Evolutionary conservation across 2,888 invertebrate species (phyloP).

Genomic region (Petrophora chlorosata): DNA sequence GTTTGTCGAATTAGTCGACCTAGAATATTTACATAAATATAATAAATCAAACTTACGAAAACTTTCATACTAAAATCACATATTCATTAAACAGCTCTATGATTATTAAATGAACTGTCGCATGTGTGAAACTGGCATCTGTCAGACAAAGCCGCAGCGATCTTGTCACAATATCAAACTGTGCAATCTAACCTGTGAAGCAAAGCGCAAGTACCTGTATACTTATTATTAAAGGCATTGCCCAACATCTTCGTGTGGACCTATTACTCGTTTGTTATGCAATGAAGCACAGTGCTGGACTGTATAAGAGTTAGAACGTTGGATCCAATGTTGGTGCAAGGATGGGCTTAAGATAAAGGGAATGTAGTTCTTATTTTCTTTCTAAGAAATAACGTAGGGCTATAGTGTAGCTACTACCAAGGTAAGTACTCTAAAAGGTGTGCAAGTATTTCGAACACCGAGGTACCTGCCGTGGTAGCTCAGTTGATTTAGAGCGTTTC

Average conservation of each 20-base stretch:
- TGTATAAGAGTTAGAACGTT: conserved; percentile 13
- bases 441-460: no score
- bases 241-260: conserved; percentile 30
- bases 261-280: conserved; percentile 29
- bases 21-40: no score
- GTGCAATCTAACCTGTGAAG: conserved; percentile 30
- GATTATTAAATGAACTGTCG: neutral
- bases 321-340: conserved; percentile 11
- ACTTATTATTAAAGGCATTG: conserved; percentile 32
- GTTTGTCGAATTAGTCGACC: no score
- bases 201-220: conserved; percentile 24
- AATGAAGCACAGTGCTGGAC: conserved; percentile 24
- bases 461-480: no score
- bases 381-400: no score
- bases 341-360: no score
- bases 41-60: neutral
- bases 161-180: conserved; percentile 30
- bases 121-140: conserved; percentile 29
- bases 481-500: no score
- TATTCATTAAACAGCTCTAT: conserved; percentile 3
- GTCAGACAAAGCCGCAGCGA: conserved; percentile 29
- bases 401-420: no score
- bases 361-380: no score
- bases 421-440: no score
- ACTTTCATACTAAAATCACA: conserved; percentile 4